Percentiles rank a stretch among this genome's conserved stretches.
phyloP scores from a whole-genome alignment of 2,113 vertebrate genomes.

The Rafetus swinhoei region DNA sequence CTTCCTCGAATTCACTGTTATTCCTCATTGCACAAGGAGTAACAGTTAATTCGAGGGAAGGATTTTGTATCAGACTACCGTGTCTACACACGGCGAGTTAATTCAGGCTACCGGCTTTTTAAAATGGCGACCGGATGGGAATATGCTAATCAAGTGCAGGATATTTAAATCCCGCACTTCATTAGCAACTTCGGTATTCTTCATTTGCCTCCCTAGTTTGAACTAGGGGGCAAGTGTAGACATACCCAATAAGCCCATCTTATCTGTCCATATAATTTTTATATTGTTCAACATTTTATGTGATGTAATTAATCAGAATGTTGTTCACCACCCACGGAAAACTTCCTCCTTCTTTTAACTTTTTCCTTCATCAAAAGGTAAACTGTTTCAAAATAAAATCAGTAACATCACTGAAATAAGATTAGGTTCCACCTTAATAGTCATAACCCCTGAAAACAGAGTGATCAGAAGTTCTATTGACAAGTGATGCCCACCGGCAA shows the following conservation, averaged over 20 bases:
- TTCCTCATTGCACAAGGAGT: too few species aligned
- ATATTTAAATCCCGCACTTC: too few species aligned
- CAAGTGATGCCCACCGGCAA: neutral
- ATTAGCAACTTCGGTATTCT: too few species aligned
- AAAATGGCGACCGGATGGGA: too few species aligned
- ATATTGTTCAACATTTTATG: neutral
- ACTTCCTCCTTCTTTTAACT: neutral
- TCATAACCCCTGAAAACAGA: slow-evolving; percentile 2
- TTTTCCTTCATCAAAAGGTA: slow-evolving; percentile 1
- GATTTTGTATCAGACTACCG: too few species aligned
- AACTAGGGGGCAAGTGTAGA: too few species aligned
- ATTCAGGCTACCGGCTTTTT: too few species aligned
- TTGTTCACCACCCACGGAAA: neutral
- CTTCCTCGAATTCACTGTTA: too few species aligned
- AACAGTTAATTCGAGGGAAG: too few species aligned
- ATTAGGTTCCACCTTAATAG: slow-evolving; percentile 29
- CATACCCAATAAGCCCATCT: neutral
- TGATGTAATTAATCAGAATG: neutral
- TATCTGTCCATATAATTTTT: neutral
- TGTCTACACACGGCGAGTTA: too few species aligned
- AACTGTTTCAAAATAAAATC: slow-evolving; percentile 26
- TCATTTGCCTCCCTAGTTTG: too few species aligned
- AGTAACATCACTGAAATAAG: neutral
- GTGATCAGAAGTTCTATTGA: neutral
- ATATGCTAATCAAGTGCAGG: too few species aligned